phyloP scores from a whole-genome alignment of 1,140 invertebrate genomes.

The Drosophila pectinifera region DNA sequence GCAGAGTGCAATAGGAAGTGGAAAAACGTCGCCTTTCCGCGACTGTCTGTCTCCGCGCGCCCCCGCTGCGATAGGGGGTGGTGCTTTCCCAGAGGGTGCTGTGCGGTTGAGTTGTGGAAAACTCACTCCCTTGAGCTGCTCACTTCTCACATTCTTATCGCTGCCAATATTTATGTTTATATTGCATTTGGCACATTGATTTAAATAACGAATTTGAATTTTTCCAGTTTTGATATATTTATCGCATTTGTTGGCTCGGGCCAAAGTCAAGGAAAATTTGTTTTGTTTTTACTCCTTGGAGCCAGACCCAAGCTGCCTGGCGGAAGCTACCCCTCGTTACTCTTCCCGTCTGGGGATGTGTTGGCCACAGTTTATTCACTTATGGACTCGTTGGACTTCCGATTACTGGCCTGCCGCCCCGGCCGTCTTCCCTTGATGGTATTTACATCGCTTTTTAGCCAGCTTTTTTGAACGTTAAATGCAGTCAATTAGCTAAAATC shows the following conservation, averaged over 20 bases:
- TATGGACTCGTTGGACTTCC: slow-evolving; percentile 72
- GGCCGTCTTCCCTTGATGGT: neutral
- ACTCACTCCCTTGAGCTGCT: slow-evolving; percentile 24
- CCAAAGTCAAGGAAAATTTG: slow-evolving; percentile 59
- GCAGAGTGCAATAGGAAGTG: slow-evolving; percentile 64
- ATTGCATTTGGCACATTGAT: slow-evolving; percentile 75
- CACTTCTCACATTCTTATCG: slow-evolving; percentile 53
- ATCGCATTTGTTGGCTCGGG: slow-evolving; percentile 56
- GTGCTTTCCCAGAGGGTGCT: neutral
- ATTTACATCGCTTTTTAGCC: slow-evolving; percentile 33
- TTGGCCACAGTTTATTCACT: slow-evolving; percentile 79
- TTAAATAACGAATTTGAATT: slow-evolving; percentile 63
- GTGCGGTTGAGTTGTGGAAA: slow-evolving; percentile 16
- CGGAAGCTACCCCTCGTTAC: slow-evolving; percentile 63
- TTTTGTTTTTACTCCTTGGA: slow-evolving; percentile 47
- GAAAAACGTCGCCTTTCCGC: slow-evolving; percentile 68
- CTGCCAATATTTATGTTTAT: slow-evolving; percentile 78
- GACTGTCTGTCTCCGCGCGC: slow-evolving; percentile 38
- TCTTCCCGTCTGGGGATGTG: slow-evolving; percentile 45
- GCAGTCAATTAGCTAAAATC: slow-evolving; percentile 59
- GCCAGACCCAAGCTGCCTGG: slow-evolving; percentile 22
- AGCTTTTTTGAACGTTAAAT: slow-evolving; percentile 31
- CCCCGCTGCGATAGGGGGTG: slow-evolving; percentile 17
- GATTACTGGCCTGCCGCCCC: slow-evolving; percentile 52
- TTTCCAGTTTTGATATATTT: slow-evolving; percentile 60